phyloP scores from a whole-genome alignment of 2,113 vertebrate species.

The Pygoscelis antarcticus region DNA sequence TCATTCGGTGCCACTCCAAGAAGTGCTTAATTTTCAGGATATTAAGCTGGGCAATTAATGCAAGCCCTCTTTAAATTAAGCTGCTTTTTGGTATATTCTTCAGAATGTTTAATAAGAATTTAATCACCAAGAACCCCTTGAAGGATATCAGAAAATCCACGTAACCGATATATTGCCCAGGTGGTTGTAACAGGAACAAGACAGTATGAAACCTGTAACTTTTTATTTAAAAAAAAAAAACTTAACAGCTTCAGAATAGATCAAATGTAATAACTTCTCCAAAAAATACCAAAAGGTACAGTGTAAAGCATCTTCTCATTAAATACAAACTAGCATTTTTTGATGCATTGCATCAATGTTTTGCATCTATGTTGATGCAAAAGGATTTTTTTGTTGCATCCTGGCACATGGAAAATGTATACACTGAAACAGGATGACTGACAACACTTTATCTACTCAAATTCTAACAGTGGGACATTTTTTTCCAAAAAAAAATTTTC shows the following conservation, averaged over 20 bases:
- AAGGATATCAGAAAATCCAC: background rate
- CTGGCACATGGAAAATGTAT: slow-evolving; percentile 41
- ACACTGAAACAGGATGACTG: slow-evolving; percentile 68
- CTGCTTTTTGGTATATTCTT: background rate
- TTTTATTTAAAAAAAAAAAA: slow-evolving; percentile 73
- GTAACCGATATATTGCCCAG: background rate
- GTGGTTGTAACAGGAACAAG: slow-evolving; percentile 51
- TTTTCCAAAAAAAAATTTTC: background rate
- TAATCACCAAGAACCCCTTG: background rate
- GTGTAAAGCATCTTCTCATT: slow-evolving; percentile 79
- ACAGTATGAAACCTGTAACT: slow-evolving; percentile 73
- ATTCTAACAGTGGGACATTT: slow-evolving; percentile 48
- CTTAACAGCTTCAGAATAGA: slow-evolving; percentile 79
- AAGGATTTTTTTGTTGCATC: slow-evolving; percentile 73
- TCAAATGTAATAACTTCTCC: slow-evolving; percentile 79
- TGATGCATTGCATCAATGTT: slow-evolving; percentile 84
- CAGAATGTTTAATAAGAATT: background rate
- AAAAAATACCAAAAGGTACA: slow-evolving; percentile 83
- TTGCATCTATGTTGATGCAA: slow-evolving; percentile 80
- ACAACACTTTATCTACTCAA: slow-evolving; percentile 47
- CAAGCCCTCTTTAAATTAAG: background rate
- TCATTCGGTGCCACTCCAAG: background rate
- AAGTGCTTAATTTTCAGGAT: background rate
- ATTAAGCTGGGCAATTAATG: background rate
- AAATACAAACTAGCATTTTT: slow-evolving; percentile 80